Base-by-base conservation (phyloP, 2,888 invertebrate species). In the Heliconius hortense region DNA sequence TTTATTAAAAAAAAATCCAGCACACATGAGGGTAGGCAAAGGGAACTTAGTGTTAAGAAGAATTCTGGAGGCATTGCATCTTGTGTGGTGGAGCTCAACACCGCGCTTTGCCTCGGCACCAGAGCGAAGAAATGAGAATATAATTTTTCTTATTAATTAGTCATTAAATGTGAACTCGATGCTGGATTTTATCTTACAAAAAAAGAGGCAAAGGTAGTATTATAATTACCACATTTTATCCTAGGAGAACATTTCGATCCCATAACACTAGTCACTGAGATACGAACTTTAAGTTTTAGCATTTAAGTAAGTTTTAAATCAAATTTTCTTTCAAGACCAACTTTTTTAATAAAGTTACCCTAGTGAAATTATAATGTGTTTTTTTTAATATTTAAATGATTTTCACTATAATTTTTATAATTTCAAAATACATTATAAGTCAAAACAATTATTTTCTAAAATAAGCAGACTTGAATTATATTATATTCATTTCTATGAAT, bases 391-490 rank as follows among this genome's bases (percentile, higher is more conserved):
- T 62, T 21, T 31, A 62, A 62, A 21, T 21, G 13, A 28, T 62
- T 62, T 28, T 62, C 0, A 62, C 26, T 26, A 18, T 26, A 18
- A 62, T 5, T 28, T 62, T 26, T 7, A 18, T 7, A 62, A 62
- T 18, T 63, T 63, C 63, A 31, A 31, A 31, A 63, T 63, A 63
- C 2, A 31, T 18, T 28, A 31, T 7, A 21, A 31, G 3, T 31
- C 7, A 48, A 63, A 63, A 63, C 8, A 31, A 63, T 63, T 63
- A 63, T 31, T 18, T 63, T 63, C 31, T 63, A 63, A 31, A 63
- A 18, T 7, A 48, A 2, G 0, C 31, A 63, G 63, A 63, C 28
- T 31, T 63, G 28, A 62, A 31, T 28, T 35, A 35, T 2, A 48
- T 48, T 48, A 48, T 48, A 48, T 48, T 48, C 18, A 48, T 48